Percentiles rank a stretch among this genome's conserved stretches.
These are phyloP conservation scores for Epinephelus lanceolatus DNA, from an alignment of 2,113 vertebrate species.

Conservation along the genomic window DNA sequence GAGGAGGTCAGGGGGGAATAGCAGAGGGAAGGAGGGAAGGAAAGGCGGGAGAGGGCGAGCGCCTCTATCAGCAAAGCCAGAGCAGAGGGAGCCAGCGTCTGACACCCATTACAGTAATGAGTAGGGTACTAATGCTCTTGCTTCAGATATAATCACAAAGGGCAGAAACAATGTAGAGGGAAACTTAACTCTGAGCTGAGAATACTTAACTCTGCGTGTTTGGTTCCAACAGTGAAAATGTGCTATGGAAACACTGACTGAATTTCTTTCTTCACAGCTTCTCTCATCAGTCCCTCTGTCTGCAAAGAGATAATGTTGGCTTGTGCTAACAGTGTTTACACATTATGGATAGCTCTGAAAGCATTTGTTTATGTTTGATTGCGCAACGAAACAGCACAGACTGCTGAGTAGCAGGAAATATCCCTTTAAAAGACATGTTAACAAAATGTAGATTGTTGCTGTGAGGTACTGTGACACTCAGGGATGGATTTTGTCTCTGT, in stretches of 20 bases:
- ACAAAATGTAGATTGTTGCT: too few species aligned
- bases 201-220: constrained; percentile 3
- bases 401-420: background rate
- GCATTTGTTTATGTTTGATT: too few species aligned
- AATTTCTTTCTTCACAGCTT: background rate
- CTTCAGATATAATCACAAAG: constrained; percentile 76
- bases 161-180: constrained; percentile 64
- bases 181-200: constrained; percentile 60
- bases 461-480: background rate
- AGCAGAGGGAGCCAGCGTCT: constrained; percentile 69
- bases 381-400: background rate
- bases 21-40: constrained; percentile 35
- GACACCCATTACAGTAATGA: constrained; percentile 84
- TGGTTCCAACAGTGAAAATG: constrained; percentile 24
- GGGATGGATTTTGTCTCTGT: background rate
- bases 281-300: background rate
- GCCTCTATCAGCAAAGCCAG: constrained; percentile 52
- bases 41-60: constrained; percentile 23
- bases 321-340: background rate
- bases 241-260: background rate
- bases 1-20: constrained; percentile 50
- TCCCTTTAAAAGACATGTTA: background rate
- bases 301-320: background rate
- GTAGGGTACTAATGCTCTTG: constrained; percentile 76
- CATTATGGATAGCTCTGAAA: background rate